Percentiles rank a stretch among this genome's conserved stretches.
phyloP scores from a whole-genome alignment of 2,797 vertebrate genomes.

The Xenentodon cancila region DNA sequence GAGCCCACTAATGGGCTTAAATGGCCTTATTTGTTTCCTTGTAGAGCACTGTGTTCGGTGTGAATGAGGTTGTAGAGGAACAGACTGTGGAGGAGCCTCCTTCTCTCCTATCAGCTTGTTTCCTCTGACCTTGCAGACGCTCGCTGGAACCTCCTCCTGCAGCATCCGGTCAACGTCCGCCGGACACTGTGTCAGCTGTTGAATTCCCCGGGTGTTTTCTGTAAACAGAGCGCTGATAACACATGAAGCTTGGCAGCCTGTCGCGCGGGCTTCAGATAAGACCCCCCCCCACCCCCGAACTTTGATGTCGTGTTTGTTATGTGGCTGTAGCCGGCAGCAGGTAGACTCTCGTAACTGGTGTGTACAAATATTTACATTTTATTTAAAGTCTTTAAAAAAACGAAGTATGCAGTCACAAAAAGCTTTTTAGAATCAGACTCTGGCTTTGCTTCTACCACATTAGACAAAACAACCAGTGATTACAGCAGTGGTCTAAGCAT shows the following conservation, averaged over 20 bases:
- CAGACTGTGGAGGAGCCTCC: background rate
- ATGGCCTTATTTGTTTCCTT: no score
- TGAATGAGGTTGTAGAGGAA: no score
- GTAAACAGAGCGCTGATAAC: slow-evolving; percentile 11
- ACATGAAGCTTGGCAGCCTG: background rate
- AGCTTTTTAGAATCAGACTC: background rate
- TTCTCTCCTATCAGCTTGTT: background rate
- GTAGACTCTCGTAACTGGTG: slow-evolving; percentile 8
- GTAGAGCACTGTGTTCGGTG: no score
- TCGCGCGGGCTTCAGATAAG: slow-evolving; percentile 15
- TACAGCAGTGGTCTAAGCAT: slow-evolving; percentile 47
- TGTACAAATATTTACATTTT: slow-evolving; percentile 72
- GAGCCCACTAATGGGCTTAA: no score
- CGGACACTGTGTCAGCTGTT: background rate
- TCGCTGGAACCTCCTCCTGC: no score
- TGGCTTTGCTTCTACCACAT: slow-evolving; percentile 24
- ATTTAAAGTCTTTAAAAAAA: slow-evolving; percentile 51
- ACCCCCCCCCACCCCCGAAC: background rate
- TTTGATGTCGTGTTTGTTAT: background rate
- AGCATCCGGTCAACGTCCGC: no score
- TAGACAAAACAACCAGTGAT: slow-evolving; percentile 33
- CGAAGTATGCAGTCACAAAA: slow-evolving; percentile 51
- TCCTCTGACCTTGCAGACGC: background rate
- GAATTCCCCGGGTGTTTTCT: slow-evolving; percentile 5
- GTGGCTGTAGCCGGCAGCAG: background rate